phyloP scores from a whole-genome alignment of 2,888 invertebrate species.

The Odiellus spinosus region DNA sequence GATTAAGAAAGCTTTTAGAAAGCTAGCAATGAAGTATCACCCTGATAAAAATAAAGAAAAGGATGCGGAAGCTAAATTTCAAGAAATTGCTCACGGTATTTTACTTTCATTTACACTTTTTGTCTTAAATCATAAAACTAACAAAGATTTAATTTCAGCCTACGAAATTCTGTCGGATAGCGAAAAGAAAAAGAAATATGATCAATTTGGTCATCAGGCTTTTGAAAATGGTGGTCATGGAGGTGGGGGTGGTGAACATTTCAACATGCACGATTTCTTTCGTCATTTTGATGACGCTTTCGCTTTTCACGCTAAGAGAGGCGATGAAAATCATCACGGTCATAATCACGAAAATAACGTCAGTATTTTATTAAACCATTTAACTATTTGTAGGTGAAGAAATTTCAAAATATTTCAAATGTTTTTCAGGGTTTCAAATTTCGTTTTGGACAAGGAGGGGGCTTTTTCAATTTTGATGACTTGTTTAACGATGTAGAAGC shows the following conservation, averaged over 20 bases:
- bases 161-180: constrained; percentile 34
- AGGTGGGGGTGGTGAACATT: constrained; percentile 25
- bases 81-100: constrained; percentile 37
- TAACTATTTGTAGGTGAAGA: constrained; percentile 10
- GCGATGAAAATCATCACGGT: constrained; percentile 8
- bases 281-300: constrained; percentile 24
- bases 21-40: constrained; percentile 37
- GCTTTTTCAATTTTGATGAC: constrained; percentile 29
- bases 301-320: constrained; percentile 9
- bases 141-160: constrained; percentile 25
- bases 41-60: constrained; percentile 37
- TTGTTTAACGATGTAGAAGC: constrained; percentile 27
- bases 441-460: constrained; percentile 6
- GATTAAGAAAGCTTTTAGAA: constrained; percentile 37
- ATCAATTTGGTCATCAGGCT: constrained; percentile 31
- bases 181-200: constrained; percentile 33
- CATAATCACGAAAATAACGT: constrained; percentile 12
- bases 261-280: constrained; percentile 33
- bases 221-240: constrained; percentile 21
- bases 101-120: neutral
- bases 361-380: constrained; percentile 8
- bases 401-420: neutral
- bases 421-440: constrained; percentile 3
- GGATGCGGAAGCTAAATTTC: constrained; percentile 35
- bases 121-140: neutral